Evolutionary conservation across 2,888 invertebrate species (phyloP), one percentile per base, ranked within the genome.

Genomic region (Dicycla oo): DNA sequence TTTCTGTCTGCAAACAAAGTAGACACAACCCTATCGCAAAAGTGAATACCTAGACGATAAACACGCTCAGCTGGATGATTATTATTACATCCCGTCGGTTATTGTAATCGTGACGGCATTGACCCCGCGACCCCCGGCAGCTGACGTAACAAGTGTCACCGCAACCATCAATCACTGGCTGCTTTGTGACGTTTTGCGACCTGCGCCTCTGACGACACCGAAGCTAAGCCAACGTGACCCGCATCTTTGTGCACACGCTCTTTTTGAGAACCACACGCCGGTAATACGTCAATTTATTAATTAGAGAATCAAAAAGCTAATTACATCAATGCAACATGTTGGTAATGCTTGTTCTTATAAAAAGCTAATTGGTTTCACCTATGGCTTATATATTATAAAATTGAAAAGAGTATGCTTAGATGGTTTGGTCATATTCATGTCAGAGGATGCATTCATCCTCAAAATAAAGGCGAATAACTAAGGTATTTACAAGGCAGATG

Each of bases 131-230:
- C 93, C 94, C 91, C 86, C 83, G 84, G 86, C 85, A 84, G 87
- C 89, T 89, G 93, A 93, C 93, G 94, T 90, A 91, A 91, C 91
- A 89, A 91, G 87, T 93, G 94, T 94, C 95, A 93, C 93, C 91
- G 92, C 93, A 89, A 91, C 90, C 93, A 94, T 95, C 95, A 94
- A 95, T 95, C 94, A 94, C 91, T 71, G 79, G 83, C 87, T 90
- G 90, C 91, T 90, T 92, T 90, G 93, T 94, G 93, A 93, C 93
- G 94, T 91, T 91, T 91, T 87, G 89, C 92, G 91, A 93, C 92
- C 91, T 90, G 90, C 85, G 86, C 83, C 85, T 87, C 87, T 78
- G 74, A 83, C 76, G 79, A 77, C 77, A 78, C 82, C 73, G 78
- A 77, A 81, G 79, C 81, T 86, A 49, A 68, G 40, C 68, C 43